Evolutionary conservation across 35 echinoderm and acorn worm species (phyloP).

Genomic region (Ophiothrix spiculata): DNA sequence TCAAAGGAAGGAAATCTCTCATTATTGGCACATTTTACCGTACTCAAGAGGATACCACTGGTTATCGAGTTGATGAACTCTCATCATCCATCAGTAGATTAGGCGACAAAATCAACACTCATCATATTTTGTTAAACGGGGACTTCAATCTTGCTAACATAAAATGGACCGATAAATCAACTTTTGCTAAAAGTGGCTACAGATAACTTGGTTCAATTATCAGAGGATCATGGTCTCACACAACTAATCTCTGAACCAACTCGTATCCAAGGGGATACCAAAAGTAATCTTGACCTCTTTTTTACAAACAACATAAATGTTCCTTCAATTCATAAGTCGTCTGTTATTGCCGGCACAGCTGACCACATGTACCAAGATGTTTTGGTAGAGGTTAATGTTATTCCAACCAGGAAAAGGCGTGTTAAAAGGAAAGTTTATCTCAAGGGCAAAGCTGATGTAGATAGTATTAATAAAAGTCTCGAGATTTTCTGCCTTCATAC

Average conservation of each 20-base stretch:
- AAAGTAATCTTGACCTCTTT: background rate
- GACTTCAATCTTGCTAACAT: slow-evolving; percentile 8
- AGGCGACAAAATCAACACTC: slow-evolving; percentile 18
- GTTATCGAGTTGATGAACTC: slow-evolving; percentile 1
- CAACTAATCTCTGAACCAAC: slow-evolving; percentile 6
- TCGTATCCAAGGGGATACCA: background rate
- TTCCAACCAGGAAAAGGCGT: background rate
- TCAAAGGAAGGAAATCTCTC: slow-evolving; percentile 24
- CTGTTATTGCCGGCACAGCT: background rate
- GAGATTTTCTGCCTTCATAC: background rate
- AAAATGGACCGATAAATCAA: slow-evolving; percentile 14
- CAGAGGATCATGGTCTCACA: slow-evolving; percentile 12
- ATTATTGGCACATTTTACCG: slow-evolving; percentile 26
- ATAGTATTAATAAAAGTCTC: background rate
- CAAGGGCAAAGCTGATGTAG: background rate
- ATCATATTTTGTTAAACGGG: slow-evolving; percentile 13
- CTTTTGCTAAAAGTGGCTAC: slow-evolving; percentile 9
- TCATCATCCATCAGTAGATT: background rate
- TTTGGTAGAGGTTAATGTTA: background rate
- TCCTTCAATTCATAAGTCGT: background rate
- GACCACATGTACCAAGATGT: background rate
- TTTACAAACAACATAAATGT: background rate
- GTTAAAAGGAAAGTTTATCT: background rate
- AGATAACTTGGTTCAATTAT: background rate
- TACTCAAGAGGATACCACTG: background rate